A percentile compares a stretch with the other conserved stretches of the same genome.
These are phyloP conservation scores for Heliothis peltigera DNA, from an alignment of 2,888 invertebrate species.

Conservation along the genomic window DNA sequence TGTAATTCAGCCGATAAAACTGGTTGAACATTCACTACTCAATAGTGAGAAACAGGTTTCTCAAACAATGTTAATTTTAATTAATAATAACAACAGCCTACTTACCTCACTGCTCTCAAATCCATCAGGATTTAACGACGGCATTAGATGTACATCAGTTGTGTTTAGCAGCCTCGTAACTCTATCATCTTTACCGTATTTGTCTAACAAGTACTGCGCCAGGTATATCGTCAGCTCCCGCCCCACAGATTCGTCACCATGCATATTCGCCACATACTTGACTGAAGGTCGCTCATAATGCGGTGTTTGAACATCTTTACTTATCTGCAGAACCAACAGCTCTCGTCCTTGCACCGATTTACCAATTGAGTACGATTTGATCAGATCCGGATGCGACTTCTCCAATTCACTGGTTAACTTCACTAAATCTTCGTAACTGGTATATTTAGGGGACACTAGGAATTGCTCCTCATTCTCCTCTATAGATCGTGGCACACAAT, in stretches of 20 bases:
- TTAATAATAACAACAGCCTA: conserved; percentile 15
- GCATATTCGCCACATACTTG: conserved; percentile 98
- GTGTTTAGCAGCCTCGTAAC: conserved; percentile 94
- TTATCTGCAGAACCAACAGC: conserved; percentile 95
- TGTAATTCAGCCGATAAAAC: conserved; percentile 4
- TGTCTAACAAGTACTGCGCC: conserved; percentile 94
- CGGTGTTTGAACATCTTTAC: conserved; percentile 90
- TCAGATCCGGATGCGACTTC: conserved; percentile 91
- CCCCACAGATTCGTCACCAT: conserved; percentile 98
- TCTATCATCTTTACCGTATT: conserved; percentile 92
- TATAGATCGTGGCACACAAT: conserved; percentile 76
- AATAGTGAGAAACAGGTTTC: conserved; percentile 1
- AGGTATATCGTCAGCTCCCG: conserved; percentile 95
- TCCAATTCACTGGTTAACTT: conserved; percentile 91
- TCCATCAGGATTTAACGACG: conserved; percentile 99
- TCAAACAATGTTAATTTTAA: conserved; percentile 7
- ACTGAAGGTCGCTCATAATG: conserved; percentile 95
- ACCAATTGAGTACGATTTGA: conserved; percentile 94
- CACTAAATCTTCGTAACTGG: conserved; percentile 92
- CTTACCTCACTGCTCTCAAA: conserved; percentile 95
- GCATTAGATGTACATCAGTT: conserved; percentile 98
- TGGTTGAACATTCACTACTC: background rate
- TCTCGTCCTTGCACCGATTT: conserved; percentile 95
- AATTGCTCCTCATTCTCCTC: conserved; percentile 88
- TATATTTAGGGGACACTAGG: conserved; percentile 91